Evolutionary conservation across 2,888 invertebrate species (phyloP), one percentile per base, ranked within the genome.

Genomic region (Cheilosia urbana): DNA sequence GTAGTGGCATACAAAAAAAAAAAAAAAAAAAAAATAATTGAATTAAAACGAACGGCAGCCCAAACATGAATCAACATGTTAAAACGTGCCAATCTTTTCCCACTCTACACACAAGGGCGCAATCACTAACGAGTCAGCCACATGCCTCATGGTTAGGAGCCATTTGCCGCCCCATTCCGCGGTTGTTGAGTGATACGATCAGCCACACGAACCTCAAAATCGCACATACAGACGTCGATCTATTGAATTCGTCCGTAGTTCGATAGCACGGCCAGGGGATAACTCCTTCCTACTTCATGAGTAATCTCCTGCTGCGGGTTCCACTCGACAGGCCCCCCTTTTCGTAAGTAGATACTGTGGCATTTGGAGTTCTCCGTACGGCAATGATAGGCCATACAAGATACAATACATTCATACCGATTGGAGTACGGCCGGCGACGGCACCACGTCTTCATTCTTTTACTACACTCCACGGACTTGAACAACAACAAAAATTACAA

Each of bases 21-120:
- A 5, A 47, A 47, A 47, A 47, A 47, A 5, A 19, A 5, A 47
- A 47, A 47, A 47, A 47, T 27, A 27, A 19, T 21, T 3, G 15
- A 45, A 62, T 58, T 24, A 42, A 62, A 30, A 21, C n/a, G 19
- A 65, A 51, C 45, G 30, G 24, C 37, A 37, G 42, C n/a, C 13
- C 40, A 37, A 40, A 62, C 72, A 72, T 53, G 53, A 63, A 15
- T 34, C n/a, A 53, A 73, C 62, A 73, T 42, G 62, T 19, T 63
- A 30, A 73, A 55, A 63, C 72, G 63, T 62, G 62, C 42, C 45
- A 73, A 73, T 62, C 42, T 53, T 45, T 53, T 34, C 27, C 71
- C 60, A 21, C 40, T 62, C 27, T 11, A 62, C 51, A 53, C 42
- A 53, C 51, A 73, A 72, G 72, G 62, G 51, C 30, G 30, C 72